Evolutionary conservation across 92 coral and sea anemone genomes (phyloP).

Genomic region (Siderastrea siderea): DNA sequence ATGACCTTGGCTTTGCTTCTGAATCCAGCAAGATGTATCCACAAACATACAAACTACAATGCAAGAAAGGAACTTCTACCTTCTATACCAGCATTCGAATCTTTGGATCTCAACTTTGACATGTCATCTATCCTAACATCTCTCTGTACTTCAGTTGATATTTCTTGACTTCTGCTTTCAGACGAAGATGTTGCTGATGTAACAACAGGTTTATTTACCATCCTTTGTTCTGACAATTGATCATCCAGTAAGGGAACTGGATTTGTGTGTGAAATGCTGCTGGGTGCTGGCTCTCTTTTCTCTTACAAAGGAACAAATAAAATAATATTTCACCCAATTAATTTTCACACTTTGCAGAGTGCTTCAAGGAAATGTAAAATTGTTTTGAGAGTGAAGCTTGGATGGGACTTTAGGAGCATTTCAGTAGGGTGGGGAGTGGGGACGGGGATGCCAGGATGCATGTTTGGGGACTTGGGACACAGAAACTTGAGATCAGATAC

Average conservation of each 20-base stretch:
- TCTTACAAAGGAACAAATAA: not conserved
- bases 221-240: constrained; percentile 1
- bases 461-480: no score
- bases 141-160: constrained; percentile 16
- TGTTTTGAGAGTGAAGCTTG: no score
- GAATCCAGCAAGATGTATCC: no score
- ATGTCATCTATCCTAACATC: not conserved
- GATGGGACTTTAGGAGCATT: no score
- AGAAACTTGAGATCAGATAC: no score
- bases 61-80: not conserved
- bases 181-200: constrained; percentile 35
- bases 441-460: no score
- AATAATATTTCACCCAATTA: no score
- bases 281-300: constrained; percentile 4
- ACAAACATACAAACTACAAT: no score
- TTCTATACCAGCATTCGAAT: not conserved
- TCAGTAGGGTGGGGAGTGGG: no score
- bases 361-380: not conserved
- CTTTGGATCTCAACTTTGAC: constrained; percentile 6
- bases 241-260: not conserved
- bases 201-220: constrained; percentile 20
- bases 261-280: not conserved
- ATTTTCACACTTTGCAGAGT: not conserved
- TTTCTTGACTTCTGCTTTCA: constrained; percentile 11
- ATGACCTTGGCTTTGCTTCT: no score